Conservation (phyloP, 1,140 invertebrate genomes). For the Gryllus bimaculatus region DNA sequence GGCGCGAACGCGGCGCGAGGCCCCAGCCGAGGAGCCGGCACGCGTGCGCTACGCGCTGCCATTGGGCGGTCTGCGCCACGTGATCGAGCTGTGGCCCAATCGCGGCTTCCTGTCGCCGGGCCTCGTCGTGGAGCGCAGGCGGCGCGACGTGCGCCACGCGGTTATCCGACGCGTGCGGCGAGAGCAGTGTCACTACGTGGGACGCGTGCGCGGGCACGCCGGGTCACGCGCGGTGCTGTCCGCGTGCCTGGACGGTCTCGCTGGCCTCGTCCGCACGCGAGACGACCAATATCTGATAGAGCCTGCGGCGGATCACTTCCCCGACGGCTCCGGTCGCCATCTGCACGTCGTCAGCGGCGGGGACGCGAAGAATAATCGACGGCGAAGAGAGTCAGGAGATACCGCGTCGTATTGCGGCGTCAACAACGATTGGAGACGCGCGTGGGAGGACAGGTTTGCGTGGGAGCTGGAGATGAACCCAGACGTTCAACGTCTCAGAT, state of each 20-base stretch:
- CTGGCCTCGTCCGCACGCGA: constrained; percentile 37
- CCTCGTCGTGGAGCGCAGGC: constrained; percentile 32
- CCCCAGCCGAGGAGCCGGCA: constrained; percentile 26
- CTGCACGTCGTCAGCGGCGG: constrained; percentile 33
- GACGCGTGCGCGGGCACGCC: constrained; percentile 37
- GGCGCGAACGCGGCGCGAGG: constrained; percentile 21
- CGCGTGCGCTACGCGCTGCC: constrained; percentile 41
- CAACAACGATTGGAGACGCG: neutral
- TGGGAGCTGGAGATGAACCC: neutral
- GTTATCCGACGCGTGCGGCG: constrained; percentile 25
- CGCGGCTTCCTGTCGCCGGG: constrained; percentile 30
- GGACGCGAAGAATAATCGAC: neutral
- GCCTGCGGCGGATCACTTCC: constrained; percentile 34
- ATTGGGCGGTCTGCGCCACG: constrained; percentile 36
- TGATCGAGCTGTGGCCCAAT: constrained; percentile 36
- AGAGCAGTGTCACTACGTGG: constrained; percentile 46
- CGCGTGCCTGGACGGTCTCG: constrained; percentile 46
- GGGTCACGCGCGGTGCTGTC: constrained; percentile 45
- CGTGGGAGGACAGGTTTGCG: neutral
- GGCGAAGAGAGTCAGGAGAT: neutral
- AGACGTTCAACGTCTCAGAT: neutral
- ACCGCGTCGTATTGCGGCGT: neutral
- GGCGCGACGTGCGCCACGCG: neutral
- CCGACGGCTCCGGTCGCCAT: constrained; percentile 37
- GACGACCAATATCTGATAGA: constrained; percentile 40